A percentile compares a stretch with the other conserved stretches of the same genome.
Evolutionary conservation across 2,113 vertebrate genomes (phyloP).

Genomic region (Leptocoma aspasia): DNA sequence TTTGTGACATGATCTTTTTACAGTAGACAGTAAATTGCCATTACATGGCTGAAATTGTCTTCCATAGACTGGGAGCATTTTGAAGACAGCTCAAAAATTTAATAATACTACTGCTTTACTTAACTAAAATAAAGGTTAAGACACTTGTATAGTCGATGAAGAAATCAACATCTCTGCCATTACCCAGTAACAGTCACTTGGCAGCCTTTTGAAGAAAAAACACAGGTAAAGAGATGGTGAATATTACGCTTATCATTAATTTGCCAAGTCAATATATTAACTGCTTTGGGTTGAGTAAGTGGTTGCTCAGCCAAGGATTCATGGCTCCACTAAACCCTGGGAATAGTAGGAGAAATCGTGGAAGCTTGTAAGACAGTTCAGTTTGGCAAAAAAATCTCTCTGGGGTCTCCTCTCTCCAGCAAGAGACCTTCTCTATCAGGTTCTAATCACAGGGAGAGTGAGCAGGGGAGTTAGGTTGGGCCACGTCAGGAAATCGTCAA

Average conservation of each 20-base stretch:
- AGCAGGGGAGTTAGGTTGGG: neutral
- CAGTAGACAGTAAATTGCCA: neutral
- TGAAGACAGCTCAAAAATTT: neutral
- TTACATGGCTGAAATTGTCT: neutral
- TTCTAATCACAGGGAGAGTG: neutral
- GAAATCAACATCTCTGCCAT: neutral
- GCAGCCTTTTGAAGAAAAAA: neutral
- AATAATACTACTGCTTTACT: neutral
- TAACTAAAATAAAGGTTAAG: neutral
- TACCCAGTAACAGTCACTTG: neutral
- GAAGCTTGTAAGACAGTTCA: conserved; percentile 17
- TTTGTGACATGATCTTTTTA: neutral
- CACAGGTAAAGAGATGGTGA: neutral
- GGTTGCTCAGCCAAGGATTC: neutral
- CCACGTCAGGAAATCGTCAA: neutral
- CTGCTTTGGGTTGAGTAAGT: neutral
- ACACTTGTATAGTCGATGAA: neutral
- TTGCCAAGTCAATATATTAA: conserved; percentile 10
- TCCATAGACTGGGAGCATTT: neutral
- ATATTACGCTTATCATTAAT: neutral
- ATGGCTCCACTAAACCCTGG: neutral
- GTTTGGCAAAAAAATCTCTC: conserved; percentile 30
- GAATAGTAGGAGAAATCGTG: neutral
- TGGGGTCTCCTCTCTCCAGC: neutral
- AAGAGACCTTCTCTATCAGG: neutral